Base-by-base conservation (phyloP, 1,140 invertebrate genomes). In the Drosophila seguyi region DNA sequence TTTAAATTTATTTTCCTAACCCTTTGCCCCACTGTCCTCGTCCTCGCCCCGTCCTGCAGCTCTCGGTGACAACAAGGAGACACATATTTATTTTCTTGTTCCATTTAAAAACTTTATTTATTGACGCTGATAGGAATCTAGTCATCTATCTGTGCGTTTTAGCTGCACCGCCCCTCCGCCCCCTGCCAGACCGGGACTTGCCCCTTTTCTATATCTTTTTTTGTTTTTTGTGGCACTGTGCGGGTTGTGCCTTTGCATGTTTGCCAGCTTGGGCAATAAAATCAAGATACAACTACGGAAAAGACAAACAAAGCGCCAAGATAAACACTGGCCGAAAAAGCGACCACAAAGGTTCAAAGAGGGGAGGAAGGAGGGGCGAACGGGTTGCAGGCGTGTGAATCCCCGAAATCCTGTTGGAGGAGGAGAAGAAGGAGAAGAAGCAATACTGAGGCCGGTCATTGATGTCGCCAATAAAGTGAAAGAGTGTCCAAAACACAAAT, bases 71-170 rank as follows among this genome's bases (percentile, higher is more conserved):
- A 87, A 79, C 79, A 78, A 44, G 66, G 44, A 66, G 81, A 86
- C 79, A 86, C 80, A 88, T 87, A 87, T 87, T 87, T 87, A 83
- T 88, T 88, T 87, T 88, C 84, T 80, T 87, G 84, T 88, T 87
- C 79, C 84, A 88, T 88, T 87, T 87, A 88, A 87, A 87, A 87
- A 87, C 84, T 88, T 87, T 87, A 87, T 87, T 87, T 87, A 87
- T 87, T 87, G 83, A 83, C 84, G 84, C 83, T 87, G 83, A 87
- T 87, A 83, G 83, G 84, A 87, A 87, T 87, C 83, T 82, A 83
- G 83, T 71, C 83, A 87, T 82, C 79, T 87, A 87, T 87, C 84
- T 83, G 74, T 81, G 79, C 84, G 79, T 87, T 87, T 86, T 73
- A 72, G 66, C 7, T 52, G 65, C 68, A 59, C 31, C 45, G 13